These are phyloP conservation scores for Decapterus maruadsi DNA, from an alignment of 2,797 vertebrate species.

Conservation along the genomic window DNA sequence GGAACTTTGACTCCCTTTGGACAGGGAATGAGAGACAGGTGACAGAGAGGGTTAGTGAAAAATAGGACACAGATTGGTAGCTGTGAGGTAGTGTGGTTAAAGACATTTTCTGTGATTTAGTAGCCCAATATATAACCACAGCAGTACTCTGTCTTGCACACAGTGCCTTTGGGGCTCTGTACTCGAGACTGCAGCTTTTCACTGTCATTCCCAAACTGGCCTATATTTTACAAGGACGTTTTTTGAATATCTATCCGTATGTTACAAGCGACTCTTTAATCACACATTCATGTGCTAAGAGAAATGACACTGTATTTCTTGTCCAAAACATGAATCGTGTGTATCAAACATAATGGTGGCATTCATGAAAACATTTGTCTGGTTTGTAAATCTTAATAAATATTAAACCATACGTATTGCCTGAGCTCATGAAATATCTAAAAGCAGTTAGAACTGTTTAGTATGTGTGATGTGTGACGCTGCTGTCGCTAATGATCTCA, in stretches of 20 bases:
- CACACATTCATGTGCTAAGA: not conserved
- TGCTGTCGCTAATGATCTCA: not conserved
- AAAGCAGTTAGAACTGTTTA: conserved; percentile 3
- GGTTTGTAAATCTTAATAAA: not conserved
- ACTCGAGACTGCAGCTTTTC: conserved; percentile 24
- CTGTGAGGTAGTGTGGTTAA: conserved; percentile 68
- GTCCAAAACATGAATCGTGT: not conserved
- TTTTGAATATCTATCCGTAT: conserved; percentile 3
- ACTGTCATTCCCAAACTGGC: conserved; percentile 42
- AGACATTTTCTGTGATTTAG: conserved; percentile 68
- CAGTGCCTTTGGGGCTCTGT: conserved; percentile 33
- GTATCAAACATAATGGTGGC: not conserved
- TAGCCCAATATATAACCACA: conserved; percentile 45
- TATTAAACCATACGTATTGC: not conserved
- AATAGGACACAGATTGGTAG: conserved; percentile 74
- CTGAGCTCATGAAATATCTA: conserved; percentile 4
- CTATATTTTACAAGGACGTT: conserved; percentile 51
- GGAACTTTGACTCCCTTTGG: conserved; percentile 72
- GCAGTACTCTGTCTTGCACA: conserved; percentile 33
- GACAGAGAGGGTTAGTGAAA: conserved; percentile 67
- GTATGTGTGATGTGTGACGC: not conserved
- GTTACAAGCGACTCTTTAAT: conserved; percentile 9
- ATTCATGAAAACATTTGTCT: not conserved
- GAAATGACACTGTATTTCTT: not conserved
- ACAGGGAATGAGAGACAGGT: conserved; percentile 74